Percentiles rank a stretch among this genome's conserved stretches.
phyloP scores from a whole-genome alignment of 2,888 invertebrate species.

The Cephus rjabovi region DNA sequence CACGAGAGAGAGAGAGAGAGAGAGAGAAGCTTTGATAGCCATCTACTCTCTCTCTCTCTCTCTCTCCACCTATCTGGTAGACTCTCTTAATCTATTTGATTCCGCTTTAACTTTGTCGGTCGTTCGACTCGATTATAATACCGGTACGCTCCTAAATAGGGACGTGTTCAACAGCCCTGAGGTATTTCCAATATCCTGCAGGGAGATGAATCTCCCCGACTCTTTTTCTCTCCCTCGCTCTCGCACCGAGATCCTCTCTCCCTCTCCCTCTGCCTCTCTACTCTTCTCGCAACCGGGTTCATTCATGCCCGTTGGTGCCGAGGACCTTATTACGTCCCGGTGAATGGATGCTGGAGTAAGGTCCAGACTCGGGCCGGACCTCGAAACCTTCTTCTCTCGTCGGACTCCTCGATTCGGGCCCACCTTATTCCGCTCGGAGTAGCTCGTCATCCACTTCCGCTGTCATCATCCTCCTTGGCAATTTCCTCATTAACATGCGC shows the following conservation, averaged over 20 bases:
- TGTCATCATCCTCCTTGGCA: not conserved
- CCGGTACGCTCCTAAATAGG: conserved; percentile 54
- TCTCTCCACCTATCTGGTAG: not conserved
- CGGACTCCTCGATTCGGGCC: conserved; percentile 15
- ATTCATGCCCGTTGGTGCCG: conserved; percentile 60
- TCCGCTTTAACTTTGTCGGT: not conserved
- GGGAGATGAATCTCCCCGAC: conserved; percentile 52
- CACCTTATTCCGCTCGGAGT: conserved; percentile 4
- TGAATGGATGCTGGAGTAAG: conserved; percentile 46
- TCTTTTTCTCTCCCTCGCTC: conserved; percentile 24
- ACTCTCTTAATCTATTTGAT: not conserved
- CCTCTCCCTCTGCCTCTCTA: conserved; percentile 18
- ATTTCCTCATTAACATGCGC: not conserved
- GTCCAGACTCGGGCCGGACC: not conserved
- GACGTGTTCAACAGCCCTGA: conserved; percentile 60
- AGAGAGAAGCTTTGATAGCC: not conserved
- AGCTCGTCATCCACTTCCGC: not conserved
- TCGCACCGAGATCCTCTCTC: conserved; percentile 18
- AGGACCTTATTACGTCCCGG: conserved; percentile 62
- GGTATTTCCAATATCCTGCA: conserved; percentile 67
- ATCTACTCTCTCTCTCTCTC: not conserved
- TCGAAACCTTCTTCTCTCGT: conserved; percentile 24
- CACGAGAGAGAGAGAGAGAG: not conserved
- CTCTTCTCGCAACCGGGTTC: conserved; percentile 40
- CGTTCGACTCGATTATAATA: conserved; percentile 57